Evolutionary conservation across 2,888 invertebrate genomes (phyloP), one percentile per base, ranked within the genome.

Genomic region (Operophtera brumata): DNA sequence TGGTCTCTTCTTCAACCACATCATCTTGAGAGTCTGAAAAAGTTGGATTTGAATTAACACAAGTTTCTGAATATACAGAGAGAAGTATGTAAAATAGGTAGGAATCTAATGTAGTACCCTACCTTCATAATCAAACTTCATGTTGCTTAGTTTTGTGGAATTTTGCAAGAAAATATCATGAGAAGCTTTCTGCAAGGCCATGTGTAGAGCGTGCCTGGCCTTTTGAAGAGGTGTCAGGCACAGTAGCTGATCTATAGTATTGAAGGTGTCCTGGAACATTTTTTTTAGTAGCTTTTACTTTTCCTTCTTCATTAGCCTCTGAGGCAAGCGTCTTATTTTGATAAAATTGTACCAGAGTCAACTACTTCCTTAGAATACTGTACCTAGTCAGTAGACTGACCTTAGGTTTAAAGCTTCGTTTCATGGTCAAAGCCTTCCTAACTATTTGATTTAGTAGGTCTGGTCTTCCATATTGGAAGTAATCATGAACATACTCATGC

Each of bases 401-500:
- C 83, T 82, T 87, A 0, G 80, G 68, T 63, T 84, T 89, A 48
- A 80, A 79, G 60, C 60, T 76, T 65, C 80, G 80, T 69, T 84
- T 87, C 65, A 88, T 76, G 43, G 84, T 80, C 47, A 88, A 73
- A 11, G 86, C 82, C 74, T 92, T 92, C 47, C 93, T 80, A 40
- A 90, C 90, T 25, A 93, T 92, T 75, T 89, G 89, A 56, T 88
- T 84, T 9, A 93, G 67, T 49, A 92, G 70, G 56, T 93, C 92
- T 0, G 88, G 82, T 54, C 91, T 85, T 30, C 90, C 91, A 42
- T 77, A 84, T 65, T 91, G 91, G 66, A 93, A 93, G 66, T 86
- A 84, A 57, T 92, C 92, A 62, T 93, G 92, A 26, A 91, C 78
- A 76, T 92, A 93, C 64, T 93, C 92, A 61, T 92, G 92, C 71